phyloP scores from a whole-genome alignment of 2,797 vertebrate species.

The Leptoclinus maculatus region DNA sequence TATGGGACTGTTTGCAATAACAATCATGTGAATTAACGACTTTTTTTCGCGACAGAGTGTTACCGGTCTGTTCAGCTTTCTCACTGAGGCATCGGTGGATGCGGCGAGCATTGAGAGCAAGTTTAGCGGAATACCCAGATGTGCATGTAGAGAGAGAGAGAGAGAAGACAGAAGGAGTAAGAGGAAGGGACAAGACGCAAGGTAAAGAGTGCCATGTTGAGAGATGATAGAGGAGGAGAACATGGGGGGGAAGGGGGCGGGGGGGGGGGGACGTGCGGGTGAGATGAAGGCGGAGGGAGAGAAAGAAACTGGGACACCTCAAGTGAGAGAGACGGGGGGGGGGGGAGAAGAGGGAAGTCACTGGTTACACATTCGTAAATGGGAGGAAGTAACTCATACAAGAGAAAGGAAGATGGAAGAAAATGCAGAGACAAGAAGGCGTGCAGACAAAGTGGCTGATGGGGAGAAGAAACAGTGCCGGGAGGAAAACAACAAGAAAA shows the following conservation, averaged over 20 bases:
- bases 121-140: neutral
- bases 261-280: conserved; percentile 8
- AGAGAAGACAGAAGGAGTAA: neutral
- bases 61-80: neutral
- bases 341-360: neutral
- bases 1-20: neutral
- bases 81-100: neutral
- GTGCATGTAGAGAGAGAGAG: neutral
- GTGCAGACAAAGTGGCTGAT: conserved; percentile 25
- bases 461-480: conserved; percentile 46
- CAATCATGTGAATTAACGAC: neutral
- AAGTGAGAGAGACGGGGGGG: conserved; percentile 13
- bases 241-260: neutral
- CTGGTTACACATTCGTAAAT: neutral
- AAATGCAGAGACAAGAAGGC: conserved; percentile 2
- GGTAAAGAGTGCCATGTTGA: conserved; percentile 3
- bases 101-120: neutral
- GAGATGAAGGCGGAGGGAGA: conserved; percentile 23
- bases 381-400: conserved; percentile 25
- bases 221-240: neutral
- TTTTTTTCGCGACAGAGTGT: neutral
- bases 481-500: conserved; percentile 27
- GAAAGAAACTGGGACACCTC: conserved; percentile 51
- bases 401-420: conserved; percentile 10
- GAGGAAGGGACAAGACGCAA: conserved; percentile 3